Evolutionary conservation across 2,888 invertebrate genomes (phyloP), one percentile per base, ranked within the genome.

Genomic region (Volucella inanis): DNA sequence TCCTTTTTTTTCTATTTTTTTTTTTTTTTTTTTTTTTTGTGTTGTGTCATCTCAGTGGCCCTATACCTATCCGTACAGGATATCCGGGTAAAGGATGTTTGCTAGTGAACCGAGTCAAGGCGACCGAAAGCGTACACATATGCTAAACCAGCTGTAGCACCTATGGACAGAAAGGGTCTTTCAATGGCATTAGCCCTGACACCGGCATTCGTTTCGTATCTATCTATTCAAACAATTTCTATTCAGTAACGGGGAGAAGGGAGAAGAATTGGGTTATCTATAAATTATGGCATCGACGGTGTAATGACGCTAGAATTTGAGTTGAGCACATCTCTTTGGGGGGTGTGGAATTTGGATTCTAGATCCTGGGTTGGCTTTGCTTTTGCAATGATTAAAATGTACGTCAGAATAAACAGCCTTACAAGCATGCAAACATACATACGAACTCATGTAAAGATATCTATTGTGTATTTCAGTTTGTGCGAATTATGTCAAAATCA

Each of bases 241-340:
- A 31, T 31, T 6, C 6, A 31, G 64, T 79, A 79, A 67, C 79
- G 67, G 49, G 22, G 47, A 67, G 47, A 31, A 31, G 31, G 31
- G 31, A 31, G 31, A 31, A 31, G 6, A 68, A 65, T 76, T 15
- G 80, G 76, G 80, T 80, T 85, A 85, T 85, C 85, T 76, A 85
- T 85, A 80, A 85, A 80, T 80, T 80, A 85, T 85, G 55, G 71
- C 72, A 72, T 76, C 68, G 74, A n/a, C 68, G 54, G 52, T 39
- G 76, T 78, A 81, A 85, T 80, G 71, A 77, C 72, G 55, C 76
- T 55, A 49, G 68, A 47, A 70, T 74, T 54, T 39, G 50, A 52
- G 62, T 54, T 39, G 50, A 52, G 67, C 50, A 70, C 67, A 64
- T 50, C 65, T 68, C 38, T n/a, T 31, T 18, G 55, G 55, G 79